Evolutionary conservation across 2,888 invertebrate genomes (phyloP).

Genomic region (Drosophila prolongata): DNA sequence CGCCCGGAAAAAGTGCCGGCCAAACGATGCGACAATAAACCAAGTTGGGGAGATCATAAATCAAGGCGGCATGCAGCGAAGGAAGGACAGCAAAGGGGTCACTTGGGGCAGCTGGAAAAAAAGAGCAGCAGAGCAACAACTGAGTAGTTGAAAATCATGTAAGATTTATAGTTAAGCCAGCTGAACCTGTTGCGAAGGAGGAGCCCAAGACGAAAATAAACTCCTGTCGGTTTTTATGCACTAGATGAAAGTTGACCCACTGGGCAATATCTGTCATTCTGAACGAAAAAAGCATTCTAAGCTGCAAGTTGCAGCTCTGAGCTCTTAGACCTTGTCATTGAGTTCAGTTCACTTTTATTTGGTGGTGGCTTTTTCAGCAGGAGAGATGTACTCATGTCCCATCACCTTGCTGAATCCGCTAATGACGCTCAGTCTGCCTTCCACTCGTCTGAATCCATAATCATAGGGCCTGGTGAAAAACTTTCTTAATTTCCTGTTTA

Average conservation of each 20-base stretch:
- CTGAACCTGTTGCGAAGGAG: constrained; percentile 53
- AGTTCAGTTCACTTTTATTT: background rate
- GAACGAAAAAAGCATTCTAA: background rate
- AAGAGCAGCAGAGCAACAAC: constrained; percentile 39
- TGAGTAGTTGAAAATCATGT: constrained; percentile 53
- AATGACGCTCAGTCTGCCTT: constrained; percentile 6
- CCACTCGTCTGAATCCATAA: constrained; percentile 8
- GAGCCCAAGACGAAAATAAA: constrained; percentile 28
- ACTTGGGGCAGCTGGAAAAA: constrained; percentile 21
- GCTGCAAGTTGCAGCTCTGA: constrained; percentile 3
- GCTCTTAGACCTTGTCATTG: constrained; percentile 14
- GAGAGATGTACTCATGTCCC: background rate
- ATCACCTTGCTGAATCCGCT: constrained; percentile 4
- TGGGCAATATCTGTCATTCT: constrained; percentile 6
- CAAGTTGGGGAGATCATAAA: constrained; percentile 57
- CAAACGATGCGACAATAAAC: constrained; percentile 53
- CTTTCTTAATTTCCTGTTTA: constrained; percentile 70
- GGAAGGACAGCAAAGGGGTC: constrained; percentile 46
- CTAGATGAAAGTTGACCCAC: constrained; percentile 12
- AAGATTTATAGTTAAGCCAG: constrained; percentile 67
- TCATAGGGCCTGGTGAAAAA: constrained; percentile 33
- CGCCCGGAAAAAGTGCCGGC: constrained; percentile 49
- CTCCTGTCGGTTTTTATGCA: constrained; percentile 31
- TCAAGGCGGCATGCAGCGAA: constrained; percentile 54
- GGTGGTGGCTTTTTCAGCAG: constrained; percentile 1